Evolutionary conservation across 2,888 invertebrate genomes (phyloP).

Genomic region (Lottia scabra): DNA sequence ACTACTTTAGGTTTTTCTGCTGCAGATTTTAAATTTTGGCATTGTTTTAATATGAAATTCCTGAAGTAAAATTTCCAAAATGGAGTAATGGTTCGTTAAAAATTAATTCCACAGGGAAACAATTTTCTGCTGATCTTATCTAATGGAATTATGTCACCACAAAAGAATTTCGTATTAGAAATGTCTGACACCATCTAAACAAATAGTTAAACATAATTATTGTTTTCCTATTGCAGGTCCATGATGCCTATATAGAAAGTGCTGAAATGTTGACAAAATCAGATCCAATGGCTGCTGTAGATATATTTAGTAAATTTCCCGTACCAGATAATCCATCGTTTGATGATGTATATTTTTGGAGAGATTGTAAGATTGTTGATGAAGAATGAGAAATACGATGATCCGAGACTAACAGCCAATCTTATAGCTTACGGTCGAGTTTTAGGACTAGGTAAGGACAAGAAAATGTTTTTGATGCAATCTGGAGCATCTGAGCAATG

Average conservation of each 20-base stretch:
- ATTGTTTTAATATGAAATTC: too few relatives aligned
- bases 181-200: too few relatives aligned
- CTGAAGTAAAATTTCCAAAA: too few relatives aligned
- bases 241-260: slow-evolving; percentile 67
- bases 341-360: slow-evolving; percentile 68
- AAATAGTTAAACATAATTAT: too few relatives aligned
- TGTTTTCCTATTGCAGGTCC: slow-evolving; percentile 46
- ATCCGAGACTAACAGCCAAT: slow-evolving; percentile 59
- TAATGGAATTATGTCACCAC: too few relatives aligned
- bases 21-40: too few relatives aligned
- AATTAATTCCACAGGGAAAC: too few relatives aligned
- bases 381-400: slow-evolving; percentile 66
- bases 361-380: slow-evolving; percentile 66
- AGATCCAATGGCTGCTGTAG: slow-evolving; percentile 65
- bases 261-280: slow-evolving; percentile 62
- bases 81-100: too few relatives aligned
- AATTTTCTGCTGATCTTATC: too few relatives aligned
- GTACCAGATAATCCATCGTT: slow-evolving; percentile 62
- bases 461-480: not conserved
- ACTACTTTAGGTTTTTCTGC: too few relatives aligned
- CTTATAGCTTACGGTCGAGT: slow-evolving; percentile 65
- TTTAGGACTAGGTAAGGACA: slow-evolving; percentile 61
- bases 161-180: too few relatives aligned
- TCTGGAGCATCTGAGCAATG: too few relatives aligned
- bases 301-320: slow-evolving; percentile 66